Percentiles rank a stretch among this genome's conserved stretches.
Evolutionary conservation across 2,888 invertebrate species (phyloP).

Genomic region (Protophormia terraenovae): DNA sequence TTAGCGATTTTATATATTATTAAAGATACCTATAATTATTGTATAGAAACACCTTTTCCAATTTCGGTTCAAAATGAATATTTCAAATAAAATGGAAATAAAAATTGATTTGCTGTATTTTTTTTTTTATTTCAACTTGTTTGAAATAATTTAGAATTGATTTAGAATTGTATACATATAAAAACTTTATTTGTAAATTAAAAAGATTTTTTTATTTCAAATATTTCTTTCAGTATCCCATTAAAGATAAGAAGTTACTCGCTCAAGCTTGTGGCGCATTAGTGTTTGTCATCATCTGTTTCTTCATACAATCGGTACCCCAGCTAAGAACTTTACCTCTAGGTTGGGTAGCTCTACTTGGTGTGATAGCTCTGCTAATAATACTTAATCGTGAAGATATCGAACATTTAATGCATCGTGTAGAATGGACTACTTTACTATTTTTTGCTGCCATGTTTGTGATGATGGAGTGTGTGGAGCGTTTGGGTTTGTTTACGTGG

Average conservation of each 20-base stretch:
- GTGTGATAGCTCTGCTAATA: constrained; percentile 89
- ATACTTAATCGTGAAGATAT: constrained; percentile 85
- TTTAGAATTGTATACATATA: too few relatives aligned
- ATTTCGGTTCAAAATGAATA: too few relatives aligned
- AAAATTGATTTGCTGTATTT: too few relatives aligned
- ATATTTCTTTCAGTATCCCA: constrained; percentile 87
- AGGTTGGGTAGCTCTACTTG: constrained; percentile 93
- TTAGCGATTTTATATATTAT: too few relatives aligned
- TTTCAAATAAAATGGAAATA: too few relatives aligned
- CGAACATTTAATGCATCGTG: constrained; percentile 79
- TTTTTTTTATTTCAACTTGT: too few relatives aligned
- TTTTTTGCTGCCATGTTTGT: constrained; percentile 81
- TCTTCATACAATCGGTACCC: constrained; percentile 92
- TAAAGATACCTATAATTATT: too few relatives aligned
- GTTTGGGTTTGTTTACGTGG: constrained; percentile 89
- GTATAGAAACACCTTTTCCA: too few relatives aligned
- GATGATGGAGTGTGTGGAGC: constrained; percentile 85
- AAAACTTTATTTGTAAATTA: too few relatives aligned
- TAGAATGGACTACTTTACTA: constrained; percentile 80
- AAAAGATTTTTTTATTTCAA: not conserved
- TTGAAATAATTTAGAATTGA: too few relatives aligned
- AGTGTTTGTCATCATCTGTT: constrained; percentile 87
- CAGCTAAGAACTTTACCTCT: constrained; percentile 87
- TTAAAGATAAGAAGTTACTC: constrained; percentile 88
- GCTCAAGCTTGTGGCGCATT: constrained; percentile 88